Evolutionary conservation across 2,797 vertebrate species (phyloP), one percentile per base, ranked within the genome.

Genomic region (Pangasius sanitwongsei): DNA sequence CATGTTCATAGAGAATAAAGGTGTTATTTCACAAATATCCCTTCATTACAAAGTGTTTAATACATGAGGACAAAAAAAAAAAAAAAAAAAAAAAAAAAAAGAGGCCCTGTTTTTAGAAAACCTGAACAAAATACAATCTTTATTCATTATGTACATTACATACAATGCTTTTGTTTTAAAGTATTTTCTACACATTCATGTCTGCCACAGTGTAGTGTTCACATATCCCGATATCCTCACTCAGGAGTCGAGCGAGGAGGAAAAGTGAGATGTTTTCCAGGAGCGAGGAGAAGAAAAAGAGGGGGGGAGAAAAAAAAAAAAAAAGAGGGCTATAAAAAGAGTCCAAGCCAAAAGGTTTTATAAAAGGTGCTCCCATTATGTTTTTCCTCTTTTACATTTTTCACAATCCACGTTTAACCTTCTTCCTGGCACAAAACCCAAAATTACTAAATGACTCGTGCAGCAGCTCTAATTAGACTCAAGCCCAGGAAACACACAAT

Each of bases 81-180:
- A 18, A 63, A 5, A 77, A 91, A 72, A 86, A 67, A 85, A 41
- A 41, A 41, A 70, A 87, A 89, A 63, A 88, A 90, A 28, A 65
- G 55, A 75, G 13, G 25, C 41, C 70, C 61, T 13, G 34, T 96
- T 96, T 96, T 96, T 96, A 94, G 95, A 98, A 95, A 97, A 96
- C 95, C 95, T 98, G 97, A 97, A 98, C 96, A 99, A 99, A 99
- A 99, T 99, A 99, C 98, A 99, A 97, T 97, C 97, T 99, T 97
- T 97, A 97, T 98, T 97, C 95, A 93, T 95, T 99, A 98, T 99
- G 94, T 98, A 99, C 97, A 98, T 96, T 98, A 99, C 97, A 98
- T 98, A 99, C 97, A 99, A 96, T 95, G 97, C 95, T 96, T 92
- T 95, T 83, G 86, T 69, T 83, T 87, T 88, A 77, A 86, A 89